Evolutionary conservation across 2,113 vertebrate genomes (phyloP), one percentile per base, ranked within the genome.

Genomic region (Perccottus glenii): DNA sequence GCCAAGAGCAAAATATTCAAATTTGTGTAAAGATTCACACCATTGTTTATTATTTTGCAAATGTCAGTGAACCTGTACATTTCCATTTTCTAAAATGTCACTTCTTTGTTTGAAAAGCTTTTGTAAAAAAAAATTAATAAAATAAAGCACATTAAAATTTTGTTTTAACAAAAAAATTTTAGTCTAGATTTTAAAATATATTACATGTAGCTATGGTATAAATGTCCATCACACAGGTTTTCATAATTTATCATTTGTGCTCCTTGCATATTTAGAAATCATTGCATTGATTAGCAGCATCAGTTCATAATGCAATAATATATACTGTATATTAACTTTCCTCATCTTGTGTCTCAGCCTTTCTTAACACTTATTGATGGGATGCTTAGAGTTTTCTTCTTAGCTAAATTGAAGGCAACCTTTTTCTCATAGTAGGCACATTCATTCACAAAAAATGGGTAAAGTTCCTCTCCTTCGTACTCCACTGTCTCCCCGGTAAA

Each of bases 381-480:
- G 10, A 94, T 9, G 15, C 60, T 69, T 43, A 86, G 0, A 0
- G 36, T 91, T 35, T 43, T 63, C 67, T 80, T 92, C 48, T 19
- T 75, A 32, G 70, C 81, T 33, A 94, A 77, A n/a, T 81, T 66
- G 68, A 92, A 90, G 15, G 93, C 92, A 7, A 89, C 86, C 44
- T 80, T 89, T 70, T 92, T 93, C 77, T 94, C 92, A 4, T 94
- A 94, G 81, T 94, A 94, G 12, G 93, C 90, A 11, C 87, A 82
- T 56, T 94, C 92, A 6, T 94, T 94, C 14, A 94, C 62, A 65
- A 94, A 94, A 59, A 88, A 57, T 9, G 92, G 86, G 78, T 91
- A 86, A 61, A 92, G 83, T 38, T 79, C 87, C 16, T 89, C 85
- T 7, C 85, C 92, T 4, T 89, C 78, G 0, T 92, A 81, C 33